A percentile compares a stretch with the other conserved stretches of the same genome.
Conservation (phyloP, 2,797 vertebrate species). For the Anolis apletophallus region DNA sequence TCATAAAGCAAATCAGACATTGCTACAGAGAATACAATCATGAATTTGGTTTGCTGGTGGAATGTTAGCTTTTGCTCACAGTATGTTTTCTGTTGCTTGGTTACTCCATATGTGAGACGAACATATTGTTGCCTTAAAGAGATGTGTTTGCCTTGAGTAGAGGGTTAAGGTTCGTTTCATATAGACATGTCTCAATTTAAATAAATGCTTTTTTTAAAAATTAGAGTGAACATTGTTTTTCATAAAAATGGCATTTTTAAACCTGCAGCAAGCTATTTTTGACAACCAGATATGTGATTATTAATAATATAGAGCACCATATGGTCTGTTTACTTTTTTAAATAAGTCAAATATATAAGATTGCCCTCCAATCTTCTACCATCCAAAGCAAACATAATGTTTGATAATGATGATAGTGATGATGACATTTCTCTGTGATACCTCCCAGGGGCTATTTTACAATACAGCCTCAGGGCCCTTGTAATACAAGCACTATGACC, state of each 20-base stretch:
- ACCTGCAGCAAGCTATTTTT: conserved; percentile 41
- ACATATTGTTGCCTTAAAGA: conserved; percentile 3
- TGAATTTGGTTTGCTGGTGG: neutral
- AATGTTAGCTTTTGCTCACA: neutral
- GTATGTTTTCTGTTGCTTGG: neutral
- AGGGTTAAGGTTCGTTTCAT: conserved; percentile 4
- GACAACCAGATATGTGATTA: conserved; percentile 36
- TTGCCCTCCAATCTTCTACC: conserved; percentile 4
- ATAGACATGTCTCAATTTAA: conserved; percentile 18
- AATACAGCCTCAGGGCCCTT: neutral
- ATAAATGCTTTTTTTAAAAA: neutral
- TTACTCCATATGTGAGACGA: neutral
- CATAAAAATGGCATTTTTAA: conserved; percentile 40
- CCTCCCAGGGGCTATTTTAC: neutral
- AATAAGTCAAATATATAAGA: conserved; percentile 27
- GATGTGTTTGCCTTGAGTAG: neutral
- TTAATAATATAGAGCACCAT: conserved; percentile 37
- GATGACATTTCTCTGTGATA: neutral
- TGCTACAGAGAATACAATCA: neutral
- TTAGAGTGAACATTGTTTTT: neutral
- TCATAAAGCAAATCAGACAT: neutral
- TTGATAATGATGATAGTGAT: conserved; percentile 28
- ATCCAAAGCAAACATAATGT: conserved; percentile 31
- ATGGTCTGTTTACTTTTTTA: conserved; percentile 32
- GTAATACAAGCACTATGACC: too few relatives aligned